Percentiles rank a stretch among this genome's conserved stretches.
These are phyloP conservation scores for Homarus americanus DNA, from an alignment of 1,140 invertebrate genomes.

Conservation along the genomic window DNA sequence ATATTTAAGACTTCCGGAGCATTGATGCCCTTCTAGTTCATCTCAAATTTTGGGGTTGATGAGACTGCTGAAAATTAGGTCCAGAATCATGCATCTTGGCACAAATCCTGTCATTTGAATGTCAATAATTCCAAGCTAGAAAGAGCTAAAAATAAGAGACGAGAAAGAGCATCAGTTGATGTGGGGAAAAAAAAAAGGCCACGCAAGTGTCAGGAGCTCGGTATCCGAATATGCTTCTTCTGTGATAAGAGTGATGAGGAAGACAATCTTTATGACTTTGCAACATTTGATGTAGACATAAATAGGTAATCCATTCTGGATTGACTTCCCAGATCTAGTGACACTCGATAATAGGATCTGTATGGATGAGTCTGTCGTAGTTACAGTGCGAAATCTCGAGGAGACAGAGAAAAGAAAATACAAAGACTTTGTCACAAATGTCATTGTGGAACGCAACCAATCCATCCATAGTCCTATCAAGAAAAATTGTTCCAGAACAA, in stretches of 20 bases:
- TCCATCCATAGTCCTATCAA: constrained; percentile 22
- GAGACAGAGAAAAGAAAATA: constrained; percentile 8
- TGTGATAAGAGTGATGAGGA: not conserved
- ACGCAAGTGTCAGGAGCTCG: not conserved
- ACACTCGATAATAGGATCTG: too few species aligned
- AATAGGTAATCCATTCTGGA: not conserved
- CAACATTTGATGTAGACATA: constrained; percentile 15
- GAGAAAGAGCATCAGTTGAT: not conserved
- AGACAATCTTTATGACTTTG: not conserved
- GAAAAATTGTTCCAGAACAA: constrained; percentile 31
- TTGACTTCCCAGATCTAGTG: too few species aligned
- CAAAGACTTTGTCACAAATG: constrained; percentile 9
- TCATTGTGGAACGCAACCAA: constrained; percentile 1
- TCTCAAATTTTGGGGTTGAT: not conserved
- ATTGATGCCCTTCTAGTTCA: constrained; percentile 19
- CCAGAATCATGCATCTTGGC: constrained; percentile 5
- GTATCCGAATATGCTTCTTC: not conserved
- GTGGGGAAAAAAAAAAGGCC: not conserved
- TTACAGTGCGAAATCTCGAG: not conserved
- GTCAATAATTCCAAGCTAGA: constrained; percentile 7
- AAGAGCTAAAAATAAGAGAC: constrained; percentile 5
- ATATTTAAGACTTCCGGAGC: too few species aligned
- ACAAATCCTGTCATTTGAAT: constrained; percentile 22
- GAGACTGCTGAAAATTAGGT: too few species aligned
- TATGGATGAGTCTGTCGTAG: not conserved